phyloP scores from a whole-genome alignment of 1,140 invertebrate species.

The Galendromus occidentalis region DNA sequence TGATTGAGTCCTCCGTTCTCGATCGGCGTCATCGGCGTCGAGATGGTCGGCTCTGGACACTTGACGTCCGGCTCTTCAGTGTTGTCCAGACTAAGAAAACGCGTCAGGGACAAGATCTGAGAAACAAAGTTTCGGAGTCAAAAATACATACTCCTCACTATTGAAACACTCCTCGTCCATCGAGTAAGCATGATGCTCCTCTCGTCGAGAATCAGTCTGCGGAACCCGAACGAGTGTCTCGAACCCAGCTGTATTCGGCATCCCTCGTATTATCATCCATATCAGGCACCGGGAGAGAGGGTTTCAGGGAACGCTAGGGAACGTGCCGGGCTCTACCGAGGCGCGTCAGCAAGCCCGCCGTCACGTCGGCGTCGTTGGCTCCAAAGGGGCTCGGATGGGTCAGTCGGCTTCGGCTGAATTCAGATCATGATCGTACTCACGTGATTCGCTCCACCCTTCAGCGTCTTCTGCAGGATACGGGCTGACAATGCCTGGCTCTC shows the following conservation, averaged over 20 bases:
- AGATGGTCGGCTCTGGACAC: not conserved
- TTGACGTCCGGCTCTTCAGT: not conserved
- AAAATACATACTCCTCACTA: not conserved
- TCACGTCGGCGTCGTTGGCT: not conserved
- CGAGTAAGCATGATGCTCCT: not conserved
- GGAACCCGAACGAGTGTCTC: not conserved
- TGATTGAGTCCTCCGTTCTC: not conserved
- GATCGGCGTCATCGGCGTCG: not conserved
- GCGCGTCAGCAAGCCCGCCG: not conserved
- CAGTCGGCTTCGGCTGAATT: not conserved
- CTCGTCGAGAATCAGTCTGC: not conserved
- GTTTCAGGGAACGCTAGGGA: too few relatives aligned
- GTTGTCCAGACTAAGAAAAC: not conserved
- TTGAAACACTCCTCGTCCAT: not conserved
- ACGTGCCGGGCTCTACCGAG: too few relatives aligned
- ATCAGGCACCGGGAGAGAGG: too few relatives aligned
- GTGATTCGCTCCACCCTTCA: not conserved
- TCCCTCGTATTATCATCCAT: not conserved
- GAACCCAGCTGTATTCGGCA: not conserved
- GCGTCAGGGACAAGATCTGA: not conserved
- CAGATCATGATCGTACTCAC: not conserved
- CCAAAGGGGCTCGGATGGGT: not conserved
- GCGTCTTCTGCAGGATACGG: not conserved
- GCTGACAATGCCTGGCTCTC: not conserved
- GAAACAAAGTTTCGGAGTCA: not conserved